A percentile compares a stretch with the other conserved stretches of the same genome.
These are phyloP conservation scores for Emmelina monodactyla DNA, from an alignment of 2,888 invertebrate genomes.

Conservation along the genomic window DNA sequence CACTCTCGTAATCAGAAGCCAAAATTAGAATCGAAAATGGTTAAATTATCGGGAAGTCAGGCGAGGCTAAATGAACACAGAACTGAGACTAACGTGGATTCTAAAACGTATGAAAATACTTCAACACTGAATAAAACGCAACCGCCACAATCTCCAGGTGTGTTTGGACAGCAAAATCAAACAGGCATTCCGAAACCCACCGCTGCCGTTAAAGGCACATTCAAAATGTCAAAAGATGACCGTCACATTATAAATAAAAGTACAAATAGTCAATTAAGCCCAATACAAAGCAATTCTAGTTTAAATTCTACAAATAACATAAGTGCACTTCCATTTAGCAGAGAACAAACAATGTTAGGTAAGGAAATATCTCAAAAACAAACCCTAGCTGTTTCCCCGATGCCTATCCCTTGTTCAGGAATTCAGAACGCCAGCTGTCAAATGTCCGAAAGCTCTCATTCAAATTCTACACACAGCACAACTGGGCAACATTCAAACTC, in stretches of 20 bases:
- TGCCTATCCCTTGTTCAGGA: slow-evolving; percentile 65
- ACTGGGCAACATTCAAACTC: slow-evolving; percentile 76
- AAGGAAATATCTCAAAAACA: slow-evolving; percentile 60
- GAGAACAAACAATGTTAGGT: slow-evolving; percentile 60
- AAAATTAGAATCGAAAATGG: slow-evolving; percentile 48
- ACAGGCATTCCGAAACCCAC: slow-evolving; percentile 89
- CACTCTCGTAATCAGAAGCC: slow-evolving; percentile 38
- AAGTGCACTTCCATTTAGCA: slow-evolving; percentile 52
- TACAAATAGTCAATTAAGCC: slow-evolving; percentile 64
- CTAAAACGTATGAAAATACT: slow-evolving; percentile 27
- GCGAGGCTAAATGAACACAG: slow-evolving; percentile 45
- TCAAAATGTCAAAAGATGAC: slow-evolving; percentile 73
- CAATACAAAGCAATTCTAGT: slow-evolving; percentile 65
- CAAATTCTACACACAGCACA: slow-evolving; percentile 66
- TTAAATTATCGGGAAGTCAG: slow-evolving; percentile 55
- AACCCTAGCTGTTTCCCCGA: slow-evolving; percentile 75
- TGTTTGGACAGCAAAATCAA: slow-evolving; percentile 36
- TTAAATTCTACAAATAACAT: slow-evolving; percentile 61
- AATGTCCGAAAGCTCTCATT: slow-evolving; percentile 74
- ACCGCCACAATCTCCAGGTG: slow-evolving; percentile 55
- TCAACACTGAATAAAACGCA: slow-evolving; percentile 21
- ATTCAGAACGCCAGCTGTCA: slow-evolving; percentile 44
- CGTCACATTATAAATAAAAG: slow-evolving; percentile 60
- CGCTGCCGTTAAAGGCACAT: slow-evolving; percentile 90
- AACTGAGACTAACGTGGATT: slow-evolving; percentile 28